These are phyloP conservation scores for Cataglyphis albicans DNA, from an alignment of 2,888 invertebrate species.

Conservation along the genomic window DNA sequence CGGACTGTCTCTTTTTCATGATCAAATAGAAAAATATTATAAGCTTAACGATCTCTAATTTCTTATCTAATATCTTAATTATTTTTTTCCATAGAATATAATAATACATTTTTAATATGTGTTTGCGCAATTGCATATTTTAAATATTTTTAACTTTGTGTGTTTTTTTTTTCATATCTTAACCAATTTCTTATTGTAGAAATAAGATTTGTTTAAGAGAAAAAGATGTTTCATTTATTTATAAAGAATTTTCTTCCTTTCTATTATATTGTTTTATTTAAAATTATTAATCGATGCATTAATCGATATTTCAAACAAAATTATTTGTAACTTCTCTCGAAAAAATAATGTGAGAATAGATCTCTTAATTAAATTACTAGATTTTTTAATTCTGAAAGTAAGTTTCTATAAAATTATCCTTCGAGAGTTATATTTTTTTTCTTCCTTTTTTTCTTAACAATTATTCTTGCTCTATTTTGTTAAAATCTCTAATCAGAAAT, in stretches of 20 bases:
- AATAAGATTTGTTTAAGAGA: not conserved
- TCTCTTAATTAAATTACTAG: not conserved
- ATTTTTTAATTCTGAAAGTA: not conserved
- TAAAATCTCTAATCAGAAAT: not conserved
- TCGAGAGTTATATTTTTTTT: not conserved
- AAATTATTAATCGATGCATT: not conserved
- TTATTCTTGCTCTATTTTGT: not conserved
- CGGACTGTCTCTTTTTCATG: not conserved
- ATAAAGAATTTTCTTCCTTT: not conserved
- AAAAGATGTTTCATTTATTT: not conserved
- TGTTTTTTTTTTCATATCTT: not conserved
- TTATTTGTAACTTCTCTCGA: not conserved
- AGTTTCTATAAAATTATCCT: not conserved
- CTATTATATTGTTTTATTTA: not conserved
- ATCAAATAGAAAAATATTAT: not conserved
- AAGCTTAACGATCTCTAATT: not conserved
- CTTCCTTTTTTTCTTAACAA: not conserved
- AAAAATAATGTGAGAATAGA: not conserved
- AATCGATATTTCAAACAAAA: not conserved
- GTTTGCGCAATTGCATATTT: not conserved
- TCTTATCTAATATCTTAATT: not conserved
- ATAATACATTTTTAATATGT: not conserved
- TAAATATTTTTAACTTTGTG: not conserved
- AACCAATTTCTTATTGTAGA: not conserved
- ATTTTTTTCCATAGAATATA: not conserved